Conservation (phyloP, 2,888 invertebrate genomes). For the Coremacera marginata region DNA sequence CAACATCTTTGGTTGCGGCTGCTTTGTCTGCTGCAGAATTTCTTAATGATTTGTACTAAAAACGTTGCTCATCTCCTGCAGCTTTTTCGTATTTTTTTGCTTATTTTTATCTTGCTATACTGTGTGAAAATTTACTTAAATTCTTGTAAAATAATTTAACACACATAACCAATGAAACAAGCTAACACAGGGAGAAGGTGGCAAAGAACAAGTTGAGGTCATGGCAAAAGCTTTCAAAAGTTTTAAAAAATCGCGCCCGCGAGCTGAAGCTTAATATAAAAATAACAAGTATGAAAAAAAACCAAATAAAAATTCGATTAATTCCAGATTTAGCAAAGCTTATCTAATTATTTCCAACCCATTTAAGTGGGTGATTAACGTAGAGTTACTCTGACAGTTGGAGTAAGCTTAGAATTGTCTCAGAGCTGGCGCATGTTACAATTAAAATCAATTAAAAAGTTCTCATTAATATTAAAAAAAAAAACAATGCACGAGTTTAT, state of each 20-base stretch:
- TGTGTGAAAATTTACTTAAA: background rate
- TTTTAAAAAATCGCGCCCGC: slow-evolving; percentile 4
- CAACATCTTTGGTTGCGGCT: no score
- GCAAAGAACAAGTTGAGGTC: background rate
- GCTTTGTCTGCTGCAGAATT: background rate
- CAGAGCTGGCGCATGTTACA: background rate
- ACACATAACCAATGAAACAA: slow-evolving; percentile 2
- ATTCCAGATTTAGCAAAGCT: slow-evolving; percentile 63
- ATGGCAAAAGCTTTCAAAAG: background rate
- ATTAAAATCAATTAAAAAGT: no score
- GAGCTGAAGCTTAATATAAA: background rate
- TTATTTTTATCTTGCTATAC: background rate
- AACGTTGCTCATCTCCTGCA: background rate
- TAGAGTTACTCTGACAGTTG: slow-evolving; percentile 53
- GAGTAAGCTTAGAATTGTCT: slow-evolving; percentile 2
- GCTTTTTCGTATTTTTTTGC: background rate
- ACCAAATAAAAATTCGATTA: slow-evolving; percentile 53
- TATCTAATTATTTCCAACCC: slow-evolving; percentile 58
- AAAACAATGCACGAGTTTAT: no score
- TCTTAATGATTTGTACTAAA: background rate
- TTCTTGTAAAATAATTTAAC: background rate
- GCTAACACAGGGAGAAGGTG: background rate
- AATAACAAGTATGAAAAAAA: no score
- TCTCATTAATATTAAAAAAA: no score
- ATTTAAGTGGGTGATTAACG: slow-evolving; percentile 65